Conservation (phyloP, 2,113 vertebrate genomes). For the Rhynchomys soricoides region DNA sequence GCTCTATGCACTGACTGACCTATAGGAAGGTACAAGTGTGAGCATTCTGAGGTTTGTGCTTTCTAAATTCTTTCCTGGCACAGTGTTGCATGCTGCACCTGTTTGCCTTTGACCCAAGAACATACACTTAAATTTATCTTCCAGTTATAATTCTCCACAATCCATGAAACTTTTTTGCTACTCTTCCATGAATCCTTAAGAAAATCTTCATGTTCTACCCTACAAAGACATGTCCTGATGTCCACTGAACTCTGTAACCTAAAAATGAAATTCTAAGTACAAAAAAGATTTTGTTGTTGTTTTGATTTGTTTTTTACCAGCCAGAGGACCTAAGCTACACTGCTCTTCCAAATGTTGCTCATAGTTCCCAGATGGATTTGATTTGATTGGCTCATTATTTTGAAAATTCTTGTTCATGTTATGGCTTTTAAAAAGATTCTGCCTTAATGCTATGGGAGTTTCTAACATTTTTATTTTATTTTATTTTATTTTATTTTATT, state of each 20-base stretch:
- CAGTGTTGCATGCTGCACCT: accelerated
- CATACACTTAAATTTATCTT: background rate
- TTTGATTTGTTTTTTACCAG: background rate
- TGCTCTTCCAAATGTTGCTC: background rate
- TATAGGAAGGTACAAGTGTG: too few relatives aligned
- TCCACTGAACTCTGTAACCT: background rate
- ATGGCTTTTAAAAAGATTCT: background rate
- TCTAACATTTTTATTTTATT: background rate
- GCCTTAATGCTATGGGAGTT: background rate
- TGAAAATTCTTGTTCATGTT: background rate
- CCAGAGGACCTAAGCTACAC: background rate
- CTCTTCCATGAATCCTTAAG: background rate
- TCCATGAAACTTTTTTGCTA: background rate
- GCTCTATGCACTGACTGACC: background rate
- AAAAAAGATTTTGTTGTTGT: background rate
- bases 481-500: too few relatives aligned
- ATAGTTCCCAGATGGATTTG: background rate
- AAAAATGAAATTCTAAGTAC: background rate
- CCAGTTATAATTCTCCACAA: background rate
- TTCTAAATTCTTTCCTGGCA: background rate
- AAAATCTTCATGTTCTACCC: background rate
- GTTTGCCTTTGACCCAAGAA: background rate
- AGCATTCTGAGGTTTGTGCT: background rate
- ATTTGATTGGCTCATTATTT: background rate
- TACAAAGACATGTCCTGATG: background rate